Percentiles rank a stretch among this genome's conserved stretches.
Evolutionary conservation across 2,888 invertebrate genomes (phyloP).

Genomic region (Phaonia tiefii): DNA sequence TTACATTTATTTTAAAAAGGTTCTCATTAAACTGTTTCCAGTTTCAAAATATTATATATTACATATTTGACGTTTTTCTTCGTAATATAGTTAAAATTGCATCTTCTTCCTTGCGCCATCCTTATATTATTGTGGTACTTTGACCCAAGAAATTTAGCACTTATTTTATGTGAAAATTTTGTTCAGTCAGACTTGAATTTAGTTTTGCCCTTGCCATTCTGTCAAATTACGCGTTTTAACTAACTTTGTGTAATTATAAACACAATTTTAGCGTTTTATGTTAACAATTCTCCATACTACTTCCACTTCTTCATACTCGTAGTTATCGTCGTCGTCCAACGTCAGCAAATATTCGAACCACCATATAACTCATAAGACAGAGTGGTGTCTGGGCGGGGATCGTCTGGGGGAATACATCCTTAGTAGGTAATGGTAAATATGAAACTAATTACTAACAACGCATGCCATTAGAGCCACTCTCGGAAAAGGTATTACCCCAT

Average conservation of each 20-base stretch:
- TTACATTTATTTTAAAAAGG: too few species aligned
- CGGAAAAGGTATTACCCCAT: slow-evolving; percentile 24
- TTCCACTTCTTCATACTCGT: neutral
- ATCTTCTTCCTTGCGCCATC: too few species aligned
- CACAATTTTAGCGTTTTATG: neutral
- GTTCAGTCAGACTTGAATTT: neutral
- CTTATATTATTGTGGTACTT: neutral
- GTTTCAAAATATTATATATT: too few species aligned
- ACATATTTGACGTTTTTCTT: too few species aligned
- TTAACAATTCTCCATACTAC: neutral
- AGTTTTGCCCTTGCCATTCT: neutral
- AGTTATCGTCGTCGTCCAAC: neutral
- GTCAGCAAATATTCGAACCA: slow-evolving; percentile 24
- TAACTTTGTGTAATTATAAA: slow-evolving; percentile 21
- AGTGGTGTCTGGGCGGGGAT: neutral
- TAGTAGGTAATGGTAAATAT: slow-evolving; percentile 38
- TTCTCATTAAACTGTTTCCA: too few species aligned
- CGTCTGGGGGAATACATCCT: neutral
- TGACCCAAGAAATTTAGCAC: slow-evolving; percentile 20
- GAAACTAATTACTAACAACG: slow-evolving; percentile 49
- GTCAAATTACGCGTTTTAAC: slow-evolving; percentile 10
- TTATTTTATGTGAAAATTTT: slow-evolving; percentile 14
- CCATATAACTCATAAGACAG: neutral
- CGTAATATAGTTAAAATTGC: too few species aligned
- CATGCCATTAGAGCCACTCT: slow-evolving; percentile 35